Conservation (phyloP, 2,888 invertebrate genomes). For the Idaea dimidiata region DNA sequence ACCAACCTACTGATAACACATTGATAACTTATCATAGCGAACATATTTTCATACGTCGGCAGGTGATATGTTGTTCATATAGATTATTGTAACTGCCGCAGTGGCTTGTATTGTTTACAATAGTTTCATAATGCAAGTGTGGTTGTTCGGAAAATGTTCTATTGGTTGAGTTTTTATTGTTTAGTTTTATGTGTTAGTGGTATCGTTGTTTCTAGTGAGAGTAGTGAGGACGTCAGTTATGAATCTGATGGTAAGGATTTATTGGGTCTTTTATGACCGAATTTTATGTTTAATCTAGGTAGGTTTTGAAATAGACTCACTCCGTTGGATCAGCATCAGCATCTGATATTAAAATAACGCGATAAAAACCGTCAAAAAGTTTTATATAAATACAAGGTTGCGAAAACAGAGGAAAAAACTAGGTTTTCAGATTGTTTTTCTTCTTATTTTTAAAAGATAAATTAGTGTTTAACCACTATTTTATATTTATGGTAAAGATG, state of each 20-base stretch:
- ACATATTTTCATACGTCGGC: neutral
- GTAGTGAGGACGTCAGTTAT: conserved; percentile 36
- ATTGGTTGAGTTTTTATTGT: conserved; percentile 31
- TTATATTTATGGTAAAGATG: too few relatives aligned
- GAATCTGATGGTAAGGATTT: conserved; percentile 11
- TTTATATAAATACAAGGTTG: too few relatives aligned
- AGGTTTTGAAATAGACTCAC: too few relatives aligned
- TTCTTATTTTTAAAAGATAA: too few relatives aligned
- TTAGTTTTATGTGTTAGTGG: conserved; percentile 43
- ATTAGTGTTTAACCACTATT: too few relatives aligned
- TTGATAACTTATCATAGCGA: neutral
- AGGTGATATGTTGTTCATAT: neutral
- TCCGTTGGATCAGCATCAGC: too few relatives aligned
- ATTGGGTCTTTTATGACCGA: neutral
- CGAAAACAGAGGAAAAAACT: too few relatives aligned
- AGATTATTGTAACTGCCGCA: conserved; percentile 12
- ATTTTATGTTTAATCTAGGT: too few relatives aligned
- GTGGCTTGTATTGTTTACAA: neutral
- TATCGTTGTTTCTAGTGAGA: conserved; percentile 25
- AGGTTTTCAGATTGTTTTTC: too few relatives aligned
- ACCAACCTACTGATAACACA: neutral
- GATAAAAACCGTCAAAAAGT: too few relatives aligned
- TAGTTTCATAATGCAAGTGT: conserved; percentile 29
- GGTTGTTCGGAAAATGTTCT: conserved; percentile 40
- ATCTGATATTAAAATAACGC: too few relatives aligned